Base-by-base conservation (phyloP, 1,140 invertebrate species). In the Oncopodura yosiiana region DNA sequence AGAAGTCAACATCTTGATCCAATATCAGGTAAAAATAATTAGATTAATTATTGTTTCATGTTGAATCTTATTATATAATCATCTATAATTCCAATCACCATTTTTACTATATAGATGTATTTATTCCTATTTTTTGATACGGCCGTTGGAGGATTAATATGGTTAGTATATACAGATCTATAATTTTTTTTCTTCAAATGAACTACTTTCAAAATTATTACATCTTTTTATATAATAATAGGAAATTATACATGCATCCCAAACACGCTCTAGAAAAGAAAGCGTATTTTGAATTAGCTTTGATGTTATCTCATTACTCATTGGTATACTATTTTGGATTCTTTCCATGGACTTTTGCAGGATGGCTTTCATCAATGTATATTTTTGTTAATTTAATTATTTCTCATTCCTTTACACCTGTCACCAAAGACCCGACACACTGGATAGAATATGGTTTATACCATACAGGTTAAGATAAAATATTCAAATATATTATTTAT, bases 301-400 rank as follows among this genome's bases (percentile, higher is more conserved):
- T 44, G 14, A 53, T 57, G 23, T n/a, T 39, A 14, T 11, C 26
- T 4, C 59, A 61, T 49, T 61, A 61, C 38, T 11, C 50, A 23
- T 24, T 49, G 9, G 30, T 30, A 12, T 53, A 48, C 21, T 38
- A 53, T 27, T 26, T 30, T 29, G 59, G 59, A 53, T 41, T 61
- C 24, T 38, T 39, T 16, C 37, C 44, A 26, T 61, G 48, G 19
- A 18, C 53, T 21, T 16, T 61, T n/a, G 23, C 49, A 2, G 57
- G 42, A 6, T 61, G 39, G 43, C n/a, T 57, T 2, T 44, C 43
- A 16, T 53, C 54, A n/a, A 49, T 57, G 23, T 61, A 61, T 32
- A 26, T 49, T 12, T 55, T 56, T 32, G 50, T 49, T 2, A 57
- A 53, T 27, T 51, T 61, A 18, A 39, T 54, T 5, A 38, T 61